Evolutionary conservation across 1,140 invertebrate species (phyloP).

Genomic region (Diabrotica undecimpunctata): DNA sequence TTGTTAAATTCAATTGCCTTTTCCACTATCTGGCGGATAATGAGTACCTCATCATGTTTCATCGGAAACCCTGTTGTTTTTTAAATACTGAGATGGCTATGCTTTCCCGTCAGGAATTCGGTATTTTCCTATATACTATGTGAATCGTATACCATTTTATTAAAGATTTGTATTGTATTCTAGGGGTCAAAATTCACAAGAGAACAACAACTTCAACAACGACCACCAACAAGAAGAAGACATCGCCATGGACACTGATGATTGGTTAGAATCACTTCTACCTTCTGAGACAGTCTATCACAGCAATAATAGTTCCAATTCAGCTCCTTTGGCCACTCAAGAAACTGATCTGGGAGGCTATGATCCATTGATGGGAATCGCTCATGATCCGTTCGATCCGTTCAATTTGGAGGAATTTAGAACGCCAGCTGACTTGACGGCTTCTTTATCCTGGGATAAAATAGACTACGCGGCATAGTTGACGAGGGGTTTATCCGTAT

Average conservation of each 20-base stretch:
- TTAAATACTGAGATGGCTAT: too few species aligned
- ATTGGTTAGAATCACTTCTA: constrained; percentile 69
- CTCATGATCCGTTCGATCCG: constrained; percentile 65
- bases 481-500: background rate
- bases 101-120: too few species aligned
- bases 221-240: constrained; percentile 27
- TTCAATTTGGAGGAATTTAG: constrained; percentile 71
- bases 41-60: too few species aligned
- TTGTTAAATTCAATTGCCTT: too few species aligned
- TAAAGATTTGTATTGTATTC: background rate
- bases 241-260: constrained; percentile 68
- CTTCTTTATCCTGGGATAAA: constrained; percentile 56
- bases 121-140: too few species aligned
- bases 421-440: constrained; percentile 52
- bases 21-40: too few species aligned
- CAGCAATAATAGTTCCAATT: constrained; percentile 29
- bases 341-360: constrained; percentile 51
- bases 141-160: background rate
- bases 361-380: constrained; percentile 60
- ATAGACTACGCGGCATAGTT: constrained; percentile 61
- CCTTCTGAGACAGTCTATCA: constrained; percentile 41
- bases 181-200: constrained; percentile 29
- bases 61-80: too few species aligned
- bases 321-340: constrained; percentile 40
- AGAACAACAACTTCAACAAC: constrained; percentile 32